Percentiles rank a stretch among this genome's conserved stretches.
Conservation (phyloP, 1,140 invertebrate genomes). For the Drosophila murphyi region DNA sequence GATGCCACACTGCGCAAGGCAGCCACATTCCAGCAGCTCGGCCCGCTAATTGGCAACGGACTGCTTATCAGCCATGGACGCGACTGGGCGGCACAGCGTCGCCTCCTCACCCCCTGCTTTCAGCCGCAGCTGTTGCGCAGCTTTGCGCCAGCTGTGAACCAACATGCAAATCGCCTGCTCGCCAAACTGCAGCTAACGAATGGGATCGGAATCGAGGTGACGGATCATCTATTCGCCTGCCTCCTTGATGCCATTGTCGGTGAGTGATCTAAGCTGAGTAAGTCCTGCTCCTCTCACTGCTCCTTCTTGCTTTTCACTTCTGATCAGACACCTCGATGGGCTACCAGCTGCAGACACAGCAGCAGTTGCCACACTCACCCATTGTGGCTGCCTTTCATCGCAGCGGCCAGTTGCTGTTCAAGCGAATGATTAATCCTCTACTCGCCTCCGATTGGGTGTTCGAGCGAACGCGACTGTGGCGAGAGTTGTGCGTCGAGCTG, state of each 20-base stretch:
- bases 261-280: slow-evolving; percentile 7
- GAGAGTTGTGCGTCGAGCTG: slow-evolving; percentile 48
- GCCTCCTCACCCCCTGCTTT: slow-evolving; percentile 67
- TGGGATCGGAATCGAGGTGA: slow-evolving; percentile 55
- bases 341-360: slow-evolving; percentile 58
- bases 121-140: slow-evolving; percentile 59
- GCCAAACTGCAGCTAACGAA: slow-evolving; percentile 26
- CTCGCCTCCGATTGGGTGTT: slow-evolving; percentile 68
- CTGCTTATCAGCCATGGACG: slow-evolving; percentile 71
- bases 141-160: slow-evolving; percentile 39
- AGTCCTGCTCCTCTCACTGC: too few relatives aligned
- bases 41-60: slow-evolving; percentile 72
- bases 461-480: slow-evolving; percentile 52
- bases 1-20: slow-evolving; percentile 64
- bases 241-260: slow-evolving; percentile 75
- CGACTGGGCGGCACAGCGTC: slow-evolving; percentile 65
- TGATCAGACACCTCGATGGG: slow-evolving; percentile 77
- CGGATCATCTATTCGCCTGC: slow-evolving; percentile 69
- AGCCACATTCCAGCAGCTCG: slow-evolving; percentile 63
- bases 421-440: slow-evolving; percentile 80
- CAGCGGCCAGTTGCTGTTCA: slow-evolving; percentile 62
- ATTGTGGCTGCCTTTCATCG: slow-evolving; percentile 65
- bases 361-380: slow-evolving; percentile 27
- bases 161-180: slow-evolving; percentile 60
- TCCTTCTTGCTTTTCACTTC: background rate